Conservation (phyloP, 2,113 vertebrate species). For the Echinops telfairi region DNA sequence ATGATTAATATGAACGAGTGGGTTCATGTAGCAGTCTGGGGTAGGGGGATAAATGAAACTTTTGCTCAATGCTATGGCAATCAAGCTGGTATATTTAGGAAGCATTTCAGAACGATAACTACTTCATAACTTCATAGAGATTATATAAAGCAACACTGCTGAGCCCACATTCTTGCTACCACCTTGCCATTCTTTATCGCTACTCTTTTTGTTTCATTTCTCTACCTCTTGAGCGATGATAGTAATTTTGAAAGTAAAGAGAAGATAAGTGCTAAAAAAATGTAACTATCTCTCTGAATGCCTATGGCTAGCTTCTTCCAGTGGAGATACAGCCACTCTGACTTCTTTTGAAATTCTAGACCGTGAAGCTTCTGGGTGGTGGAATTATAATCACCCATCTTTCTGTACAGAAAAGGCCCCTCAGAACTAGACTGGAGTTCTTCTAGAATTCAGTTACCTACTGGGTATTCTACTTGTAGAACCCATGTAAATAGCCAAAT, state of each 20-base stretch:
- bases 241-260: not conserved
- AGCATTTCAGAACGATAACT: conserved; percentile 12
- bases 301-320: not conserved
- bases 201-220: conserved; percentile 17
- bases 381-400: not conserved
- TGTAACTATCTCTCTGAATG: conserved; percentile 4
- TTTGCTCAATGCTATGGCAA: not conserved
- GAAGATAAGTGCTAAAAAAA: conserved; percentile 28
- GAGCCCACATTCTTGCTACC: not conserved
- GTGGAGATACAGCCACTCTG: not conserved
- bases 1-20: conserved; percentile 25
- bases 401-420: not conserved
- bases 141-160: not conserved
- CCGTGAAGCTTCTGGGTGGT: not conserved
- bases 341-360: conserved; percentile 44
- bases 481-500: not conserved
- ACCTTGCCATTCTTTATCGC: conserved; percentile 9
- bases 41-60: conserved; percentile 12
- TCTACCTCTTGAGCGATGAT: conserved; percentile 27
- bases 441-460: conserved; percentile 12
- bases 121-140: not conserved
- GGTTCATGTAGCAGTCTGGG: not conserved
- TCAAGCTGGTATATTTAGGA: not conserved
- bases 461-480: not conserved
- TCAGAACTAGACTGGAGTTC: not conserved